phyloP scores from a whole-genome alignment of 1,140 invertebrate species.

The Hyphantria cunea region DNA sequence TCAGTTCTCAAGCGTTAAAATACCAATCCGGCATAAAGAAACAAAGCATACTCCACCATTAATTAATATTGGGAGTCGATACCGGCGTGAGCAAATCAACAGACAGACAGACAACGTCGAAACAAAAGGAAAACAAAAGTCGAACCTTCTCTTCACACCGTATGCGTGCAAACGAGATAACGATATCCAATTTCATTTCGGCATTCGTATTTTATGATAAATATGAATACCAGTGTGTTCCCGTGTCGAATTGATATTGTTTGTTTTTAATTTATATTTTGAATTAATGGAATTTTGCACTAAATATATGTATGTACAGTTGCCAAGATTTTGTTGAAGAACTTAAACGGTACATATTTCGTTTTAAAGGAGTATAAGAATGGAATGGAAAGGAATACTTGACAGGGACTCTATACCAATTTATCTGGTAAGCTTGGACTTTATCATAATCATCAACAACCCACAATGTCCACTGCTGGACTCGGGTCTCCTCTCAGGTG shows the following conservation, averaged over 20 bases:
- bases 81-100: constrained; percentile 66
- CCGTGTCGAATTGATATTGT: constrained; percentile 72
- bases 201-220: constrained; percentile 71
- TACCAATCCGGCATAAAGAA: constrained; percentile 51
- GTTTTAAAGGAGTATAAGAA: too few species aligned
- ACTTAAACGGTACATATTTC: constrained; percentile 12
- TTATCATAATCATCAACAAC: too few species aligned
- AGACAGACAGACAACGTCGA: constrained; percentile 57
- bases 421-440: too few species aligned
- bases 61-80: constrained; percentile 72
- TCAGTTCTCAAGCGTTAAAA: constrained; percentile 45
- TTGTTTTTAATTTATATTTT: constrained; percentile 72
- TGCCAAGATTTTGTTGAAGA: constrained; percentile 36
- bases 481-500: too few species aligned
- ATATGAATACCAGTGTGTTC: constrained; percentile 70
- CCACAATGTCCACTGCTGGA: too few species aligned
- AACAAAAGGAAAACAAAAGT: constrained; percentile 50
- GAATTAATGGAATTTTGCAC: constrained; percentile 52
- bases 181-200: constrained; percentile 52
- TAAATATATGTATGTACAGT: constrained; percentile 60
- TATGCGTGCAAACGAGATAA: constrained; percentile 40
- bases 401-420: too few species aligned
- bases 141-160: constrained; percentile 41
- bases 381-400: too few species aligned
- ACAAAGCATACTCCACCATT: constrained; percentile 66